phyloP scores from a whole-genome alignment of 1,140 invertebrate species.

The Cyclina sinensis region DNA sequence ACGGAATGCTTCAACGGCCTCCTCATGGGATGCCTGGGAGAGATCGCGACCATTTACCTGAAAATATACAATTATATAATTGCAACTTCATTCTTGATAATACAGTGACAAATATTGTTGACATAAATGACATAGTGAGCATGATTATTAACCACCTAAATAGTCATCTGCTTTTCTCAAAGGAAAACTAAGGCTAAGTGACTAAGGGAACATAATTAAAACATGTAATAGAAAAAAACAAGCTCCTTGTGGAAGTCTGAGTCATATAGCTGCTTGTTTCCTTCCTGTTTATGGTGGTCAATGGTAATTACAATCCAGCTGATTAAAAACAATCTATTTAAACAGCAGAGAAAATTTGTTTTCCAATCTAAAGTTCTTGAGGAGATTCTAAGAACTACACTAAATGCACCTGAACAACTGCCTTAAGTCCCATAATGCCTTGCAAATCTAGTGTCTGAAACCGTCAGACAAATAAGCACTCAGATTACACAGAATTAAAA shows the following conservation, averaged over 20 bases:
- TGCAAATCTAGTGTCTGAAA: too few relatives aligned
- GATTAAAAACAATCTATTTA: slow-evolving; percentile 25
- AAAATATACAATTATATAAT: slow-evolving; percentile 50
- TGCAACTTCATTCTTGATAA: neutral
- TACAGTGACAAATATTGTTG: too few relatives aligned
- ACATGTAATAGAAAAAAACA: neutral
- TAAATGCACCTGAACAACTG: too few relatives aligned
- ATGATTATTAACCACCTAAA: too few relatives aligned
- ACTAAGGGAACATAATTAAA: neutral
- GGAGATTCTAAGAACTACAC: too few relatives aligned
- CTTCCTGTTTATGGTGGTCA: neutral
- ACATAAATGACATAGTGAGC: too few relatives aligned
- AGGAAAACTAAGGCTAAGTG: neutral
- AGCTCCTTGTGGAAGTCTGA: neutral
- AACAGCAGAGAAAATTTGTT: neutral
- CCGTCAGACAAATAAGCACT: too few relatives aligned
- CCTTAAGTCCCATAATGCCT: too few relatives aligned
- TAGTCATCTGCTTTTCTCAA: too few relatives aligned
- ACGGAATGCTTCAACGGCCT: slow-evolving; percentile 91
- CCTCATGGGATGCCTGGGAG: slow-evolving; percentile 90
- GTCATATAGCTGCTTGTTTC: neutral
- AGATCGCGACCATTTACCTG: slow-evolving; percentile 92
- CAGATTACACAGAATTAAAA: too few relatives aligned
- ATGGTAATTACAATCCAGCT: slow-evolving; percentile 14
- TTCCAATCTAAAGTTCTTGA: too few relatives aligned